Evolutionary conservation across 2,797 vertebrate genomes (phyloP).

Genomic region (Platalea minor): DNA sequence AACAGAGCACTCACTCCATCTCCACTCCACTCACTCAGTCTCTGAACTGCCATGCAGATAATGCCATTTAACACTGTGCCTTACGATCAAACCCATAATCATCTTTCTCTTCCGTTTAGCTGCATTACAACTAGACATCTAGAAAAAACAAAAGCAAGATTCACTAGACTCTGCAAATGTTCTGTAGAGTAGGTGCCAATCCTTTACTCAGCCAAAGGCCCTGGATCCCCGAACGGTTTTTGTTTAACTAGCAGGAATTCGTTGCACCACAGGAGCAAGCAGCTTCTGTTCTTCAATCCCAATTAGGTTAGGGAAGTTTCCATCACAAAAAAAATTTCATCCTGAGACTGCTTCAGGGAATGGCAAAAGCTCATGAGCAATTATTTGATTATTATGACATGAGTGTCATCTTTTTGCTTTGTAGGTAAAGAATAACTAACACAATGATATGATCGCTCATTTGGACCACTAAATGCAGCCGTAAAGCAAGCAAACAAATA

Average conservation of each 20-base stretch:
- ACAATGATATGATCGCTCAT: neutral
- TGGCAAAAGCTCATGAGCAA: neutral
- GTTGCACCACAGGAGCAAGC: neutral
- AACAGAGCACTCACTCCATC: neutral
- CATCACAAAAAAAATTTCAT: neutral
- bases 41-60: neutral
- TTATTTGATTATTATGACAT: constrained; percentile 34
- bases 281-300: neutral
- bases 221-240: neutral
- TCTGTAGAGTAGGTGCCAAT: neutral
- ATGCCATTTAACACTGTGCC: neutral
- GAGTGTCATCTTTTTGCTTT: neutral
- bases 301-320: constrained; percentile 12
- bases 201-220: neutral
- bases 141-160: neutral
- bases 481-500: neutral
- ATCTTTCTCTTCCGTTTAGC: neutral
- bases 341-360: constrained; percentile 27
- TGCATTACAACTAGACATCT: neutral
- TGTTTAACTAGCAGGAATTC: neutral
- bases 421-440: neutral
- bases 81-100: neutral
- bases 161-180: neutral
- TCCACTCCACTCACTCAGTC: neutral
- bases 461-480: neutral